phyloP scores from a whole-genome alignment of 2,888 invertebrate species.

The Platynereis dumerilii region DNA sequence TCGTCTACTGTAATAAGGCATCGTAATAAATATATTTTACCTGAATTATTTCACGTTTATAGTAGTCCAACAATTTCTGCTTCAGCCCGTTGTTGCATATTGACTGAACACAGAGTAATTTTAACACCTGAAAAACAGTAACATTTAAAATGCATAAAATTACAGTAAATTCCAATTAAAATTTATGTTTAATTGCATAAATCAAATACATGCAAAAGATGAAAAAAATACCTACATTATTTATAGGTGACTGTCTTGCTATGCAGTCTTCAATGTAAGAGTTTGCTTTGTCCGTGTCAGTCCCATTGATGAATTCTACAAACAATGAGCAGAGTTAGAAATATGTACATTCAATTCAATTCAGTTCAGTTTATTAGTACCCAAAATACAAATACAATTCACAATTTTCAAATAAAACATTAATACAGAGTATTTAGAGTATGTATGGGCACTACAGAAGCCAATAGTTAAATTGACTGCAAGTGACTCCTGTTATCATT shows the following conservation, averaged over 20 bases:
- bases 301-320: constrained; percentile 79
- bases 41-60: constrained; percentile 75
- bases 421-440: no score
- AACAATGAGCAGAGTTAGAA: constrained; percentile 17
- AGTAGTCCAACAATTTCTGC: constrained; percentile 80
- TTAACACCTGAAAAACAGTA: constrained; percentile 69
- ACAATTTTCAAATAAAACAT: no score
- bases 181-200: no score
- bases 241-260: constrained; percentile 80
- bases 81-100: constrained; percentile 91
- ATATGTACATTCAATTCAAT: not conserved
- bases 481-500: no score
- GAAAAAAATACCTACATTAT: constrained; percentile 71
- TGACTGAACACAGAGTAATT: constrained; percentile 92
- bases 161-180: no score
- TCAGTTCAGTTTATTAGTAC: no score
- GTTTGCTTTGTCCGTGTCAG: constrained; percentile 88
- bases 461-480: no score
- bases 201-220: no score
- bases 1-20: no score
- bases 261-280: constrained; percentile 92
- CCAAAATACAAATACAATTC: no score
- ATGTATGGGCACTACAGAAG: no score
- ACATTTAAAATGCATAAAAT: not conserved
- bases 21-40: no score